Evolutionary conservation across 2,113 vertebrate genomes (phyloP), one percentile per base, ranked within the genome.

Genomic region (Riparia riparia): DNA sequence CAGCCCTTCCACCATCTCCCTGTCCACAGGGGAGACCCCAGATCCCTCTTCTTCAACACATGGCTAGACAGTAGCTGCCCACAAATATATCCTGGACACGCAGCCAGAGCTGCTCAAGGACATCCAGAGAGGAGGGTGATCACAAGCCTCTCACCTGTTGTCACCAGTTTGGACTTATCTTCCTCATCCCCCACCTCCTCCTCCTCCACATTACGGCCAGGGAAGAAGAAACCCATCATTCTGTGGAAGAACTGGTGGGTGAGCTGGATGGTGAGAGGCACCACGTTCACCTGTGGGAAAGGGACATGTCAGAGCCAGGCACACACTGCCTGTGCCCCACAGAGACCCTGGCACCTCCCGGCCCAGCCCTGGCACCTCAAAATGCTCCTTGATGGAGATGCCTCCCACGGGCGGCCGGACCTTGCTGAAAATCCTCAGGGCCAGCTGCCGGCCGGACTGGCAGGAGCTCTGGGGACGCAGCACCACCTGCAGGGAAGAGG

Each of bases 221-320:
- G 99, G 96, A 99, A 99, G 97, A 99, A 99, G 97, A 99, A 99
- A 25, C 99, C 99, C 99, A 99, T 99, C 99, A 99, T 99, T 90
- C 99, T 98, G 95, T 99, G 99, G 97, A 99, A 99, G 98, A 99
- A 99, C 98, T 99, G 99, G 97, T 99, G 99, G 95, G 99, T 99
- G 54, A 99, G 98, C 98, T 99, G 99, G 97, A 99, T 99, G 96
- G 99, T 99, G 91, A 99, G 99, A 39, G 99, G 99, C 25, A 99
- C 99, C 91, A 99, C 99, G 6, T 99, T 99, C 90, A 99, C 99
- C 99, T 99, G 96, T 10, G 6, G 76, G 45, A 81, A 47, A 84
- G 82, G 82, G 56, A 56, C 29, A 14, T 4, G 15, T 93, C 68
- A 94, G 95, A 92, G 73, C 70, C 7, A 28, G 88, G 66, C 54